phyloP scores from a whole-genome alignment of 2,888 invertebrate species.

The Phania funesta region DNA sequence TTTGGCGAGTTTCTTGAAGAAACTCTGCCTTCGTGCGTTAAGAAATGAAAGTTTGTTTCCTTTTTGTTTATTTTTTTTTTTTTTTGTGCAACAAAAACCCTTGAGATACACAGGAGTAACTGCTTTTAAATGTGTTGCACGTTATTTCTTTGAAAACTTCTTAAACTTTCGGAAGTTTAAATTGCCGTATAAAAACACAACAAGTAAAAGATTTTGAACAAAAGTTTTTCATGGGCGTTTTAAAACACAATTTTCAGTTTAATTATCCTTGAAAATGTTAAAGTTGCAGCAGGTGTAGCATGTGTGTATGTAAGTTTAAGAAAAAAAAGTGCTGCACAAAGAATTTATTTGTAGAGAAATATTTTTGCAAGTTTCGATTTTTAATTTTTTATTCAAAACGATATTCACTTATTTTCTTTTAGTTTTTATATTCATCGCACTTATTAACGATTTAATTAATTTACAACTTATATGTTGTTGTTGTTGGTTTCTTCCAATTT shows the following conservation, averaged over 20 bases:
- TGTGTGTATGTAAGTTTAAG: background rate
- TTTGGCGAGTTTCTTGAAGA: slow-evolving; percentile 74
- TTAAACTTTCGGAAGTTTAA: slow-evolving; percentile 55
- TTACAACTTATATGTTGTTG: slow-evolving; percentile 7
- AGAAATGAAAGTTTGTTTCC: slow-evolving; percentile 50
- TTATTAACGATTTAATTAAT: slow-evolving; percentile 32
- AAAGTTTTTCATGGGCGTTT: slow-evolving; percentile 30
- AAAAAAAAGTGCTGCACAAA: background rate
- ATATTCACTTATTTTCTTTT: background rate
- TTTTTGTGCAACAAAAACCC: slow-evolving; percentile 16
- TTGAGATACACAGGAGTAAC: background rate
- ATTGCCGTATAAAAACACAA: slow-evolving; percentile 52
- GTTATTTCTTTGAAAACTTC: slow-evolving; percentile 38
- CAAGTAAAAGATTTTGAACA: slow-evolving; percentile 60
- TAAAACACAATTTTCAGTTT: slow-evolving; percentile 74
- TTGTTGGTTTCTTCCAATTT: background rate
- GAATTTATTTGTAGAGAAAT: background rate
- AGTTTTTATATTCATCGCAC: background rate
- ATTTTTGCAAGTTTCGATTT: background rate
- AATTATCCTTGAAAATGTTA: slow-evolving; percentile 75
- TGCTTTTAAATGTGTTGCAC: slow-evolving; percentile 37
- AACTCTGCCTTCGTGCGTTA: slow-evolving; percentile 70
- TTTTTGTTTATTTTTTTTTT: slow-evolving; percentile 1
- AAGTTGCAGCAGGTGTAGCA: slow-evolving; percentile 49
- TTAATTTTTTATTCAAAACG: background rate